A percentile compares a stretch with the other conserved stretches of the same genome.
These are phyloP conservation scores for Girardinus metallicus DNA, from an alignment of 2,797 vertebrate species.

Conservation along the genomic window DNA sequence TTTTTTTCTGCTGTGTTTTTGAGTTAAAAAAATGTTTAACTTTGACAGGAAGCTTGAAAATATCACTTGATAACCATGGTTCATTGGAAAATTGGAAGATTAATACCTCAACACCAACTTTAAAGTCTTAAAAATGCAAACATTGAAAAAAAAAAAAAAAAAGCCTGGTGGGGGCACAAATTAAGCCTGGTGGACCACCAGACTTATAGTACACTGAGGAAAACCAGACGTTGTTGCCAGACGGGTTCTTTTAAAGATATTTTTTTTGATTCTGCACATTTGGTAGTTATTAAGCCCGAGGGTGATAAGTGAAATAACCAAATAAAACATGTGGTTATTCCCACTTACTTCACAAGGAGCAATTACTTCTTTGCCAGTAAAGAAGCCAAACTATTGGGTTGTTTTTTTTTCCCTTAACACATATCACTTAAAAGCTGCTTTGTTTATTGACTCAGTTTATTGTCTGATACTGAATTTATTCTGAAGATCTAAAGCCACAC, in stretches of 20 bases:
- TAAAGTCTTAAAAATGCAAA: too few species aligned
- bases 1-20: too few species aligned
- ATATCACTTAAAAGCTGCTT: not conserved
- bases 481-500: not conserved
- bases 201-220: too few species aligned
- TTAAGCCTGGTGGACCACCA: too few species aligned
- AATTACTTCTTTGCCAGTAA: not conserved
- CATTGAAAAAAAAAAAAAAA: too few species aligned
- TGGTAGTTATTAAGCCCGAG: not conserved
- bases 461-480: not conserved
- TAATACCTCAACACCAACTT: too few species aligned
- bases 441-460: not conserved
- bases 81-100: too few species aligned
- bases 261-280: not conserved
- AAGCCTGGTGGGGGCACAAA: too few species aligned
- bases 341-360: not conserved
- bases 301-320: not conserved
- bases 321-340: not conserved
- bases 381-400: not conserved
- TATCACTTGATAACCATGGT: too few species aligned
- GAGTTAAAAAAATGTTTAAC: too few species aligned
- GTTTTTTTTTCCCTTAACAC: not conserved
- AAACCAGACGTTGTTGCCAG: too few species aligned
- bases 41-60: too few species aligned
- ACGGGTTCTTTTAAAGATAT: not conserved